These are phyloP conservation scores for Setophaga coronata DNA, from an alignment of 2,113 vertebrate genomes.

Conservation along the genomic window DNA sequence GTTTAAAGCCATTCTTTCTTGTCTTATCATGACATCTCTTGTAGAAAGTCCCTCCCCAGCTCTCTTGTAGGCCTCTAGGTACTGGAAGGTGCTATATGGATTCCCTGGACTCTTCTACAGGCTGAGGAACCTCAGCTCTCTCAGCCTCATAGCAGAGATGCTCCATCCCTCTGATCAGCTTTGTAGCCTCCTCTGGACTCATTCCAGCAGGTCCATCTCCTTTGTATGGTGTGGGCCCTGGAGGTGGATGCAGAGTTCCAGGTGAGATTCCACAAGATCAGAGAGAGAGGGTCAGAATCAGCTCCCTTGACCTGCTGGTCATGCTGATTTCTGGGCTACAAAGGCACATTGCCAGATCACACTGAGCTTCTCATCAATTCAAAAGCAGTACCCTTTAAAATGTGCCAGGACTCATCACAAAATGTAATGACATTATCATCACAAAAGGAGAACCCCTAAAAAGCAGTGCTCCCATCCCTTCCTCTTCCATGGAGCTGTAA, in stretches of 20 bases:
- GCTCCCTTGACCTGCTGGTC: neutral
- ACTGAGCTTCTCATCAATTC: neutral
- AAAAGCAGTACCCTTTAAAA: neutral
- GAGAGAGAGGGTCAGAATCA: neutral
- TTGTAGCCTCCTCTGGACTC: neutral
- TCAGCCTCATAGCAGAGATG: neutral
- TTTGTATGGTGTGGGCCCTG: fast-evolving
- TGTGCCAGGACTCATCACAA: neutral
- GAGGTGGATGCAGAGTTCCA: neutral
- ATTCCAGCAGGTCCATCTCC: neutral
- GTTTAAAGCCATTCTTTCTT: neutral
- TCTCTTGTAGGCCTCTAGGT: neutral
- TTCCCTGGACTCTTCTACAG: neutral
- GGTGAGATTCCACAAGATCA: neutral
- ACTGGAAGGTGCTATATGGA: neutral
- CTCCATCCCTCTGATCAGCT: neutral
- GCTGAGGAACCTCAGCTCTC: neutral
- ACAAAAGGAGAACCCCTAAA: neutral
- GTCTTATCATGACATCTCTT: neutral
- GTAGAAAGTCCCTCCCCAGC: neutral
- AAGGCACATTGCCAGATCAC: neutral
- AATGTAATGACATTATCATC: neutral
- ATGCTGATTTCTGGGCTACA: neutral
- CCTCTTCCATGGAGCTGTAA: neutral
- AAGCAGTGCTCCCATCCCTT: neutral